Evolutionary conservation across 2,797 vertebrate genomes (phyloP), one percentile per base, ranked within the genome.

Genomic region (Trachops cirrhosus): DNA sequence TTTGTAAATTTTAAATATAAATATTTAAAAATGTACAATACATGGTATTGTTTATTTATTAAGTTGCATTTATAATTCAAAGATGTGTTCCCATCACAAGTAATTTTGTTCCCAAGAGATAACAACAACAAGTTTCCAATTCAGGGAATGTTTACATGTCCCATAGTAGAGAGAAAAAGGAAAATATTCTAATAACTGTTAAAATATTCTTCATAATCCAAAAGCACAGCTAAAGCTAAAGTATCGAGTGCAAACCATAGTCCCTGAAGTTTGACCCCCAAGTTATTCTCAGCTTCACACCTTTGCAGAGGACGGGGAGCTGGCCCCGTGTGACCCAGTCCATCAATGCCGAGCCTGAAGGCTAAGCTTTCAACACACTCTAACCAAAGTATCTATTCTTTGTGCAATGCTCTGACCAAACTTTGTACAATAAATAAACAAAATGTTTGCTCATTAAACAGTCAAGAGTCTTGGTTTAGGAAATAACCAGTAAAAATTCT

Each of bases 21-120:
- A 79, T 41, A 96, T 78, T 78, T 86, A 9, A 44, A 93, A 89
- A 64, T 77, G 22, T 71, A 46, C 26, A 80, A 86, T n/a, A 73
- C 94, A 39, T 34, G 34, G 21, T 62, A n/a, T 46, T 71, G 54
- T 64, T 87, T 77, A 44, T 79, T 46, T 86, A 50, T 62, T 85
- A 71, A 91, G 48, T 92, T 57, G 22, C 39, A 80, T 57, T 75
- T 91, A 57, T 71, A 86, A 96, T 79, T 68, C 67, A 93, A 86
- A 97, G 46, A 88, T 50, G 41, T 18, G 26, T 91, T 91, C 34
- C 57, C 50, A 95, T 67, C 7, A 34, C 95, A 92, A 59, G 4
- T 59, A 74, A 89, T 79, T 82, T 83, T 91, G 6, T 87, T 77
- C 19, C n/a, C 46, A 82, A 95, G 59, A 41, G 32, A 87, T 1